Evolutionary conservation across 2,797 vertebrate genomes (phyloP).

Genomic region (Channallabes apus): DNA sequence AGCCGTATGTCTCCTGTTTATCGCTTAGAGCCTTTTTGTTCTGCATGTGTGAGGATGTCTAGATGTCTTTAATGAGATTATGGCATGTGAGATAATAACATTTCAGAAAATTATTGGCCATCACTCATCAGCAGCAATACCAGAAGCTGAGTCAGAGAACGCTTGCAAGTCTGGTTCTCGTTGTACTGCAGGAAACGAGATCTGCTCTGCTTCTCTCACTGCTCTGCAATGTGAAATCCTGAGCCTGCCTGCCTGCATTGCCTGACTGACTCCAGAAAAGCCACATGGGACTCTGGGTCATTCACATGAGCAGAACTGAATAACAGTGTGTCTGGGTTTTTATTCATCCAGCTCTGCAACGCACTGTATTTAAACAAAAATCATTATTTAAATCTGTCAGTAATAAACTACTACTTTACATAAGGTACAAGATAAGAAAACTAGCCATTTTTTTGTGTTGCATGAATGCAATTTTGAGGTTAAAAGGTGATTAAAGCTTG

Average conservation of each 20-base stretch:
- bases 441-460: background rate
- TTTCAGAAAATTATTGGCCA: conserved; percentile 20
- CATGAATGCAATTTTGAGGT: background rate
- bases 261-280: conserved; percentile 14
- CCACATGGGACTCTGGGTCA: conserved; percentile 10
- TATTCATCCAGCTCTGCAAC: background rate
- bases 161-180: conserved; percentile 29
- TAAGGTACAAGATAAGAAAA: background rate
- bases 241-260: conserved; percentile 19
- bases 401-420: background rate
- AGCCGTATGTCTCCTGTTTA: background rate
- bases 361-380: background rate
- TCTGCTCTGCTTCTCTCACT: conserved; percentile 21
- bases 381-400: background rate
- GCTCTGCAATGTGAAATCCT: conserved; percentile 10
- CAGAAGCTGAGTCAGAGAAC: conserved; percentile 37
- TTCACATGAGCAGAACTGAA: conserved; percentile 6
- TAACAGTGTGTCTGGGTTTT: conserved; percentile 2
- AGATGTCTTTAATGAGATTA: conserved; percentile 23
- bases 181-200: conserved; percentile 17
- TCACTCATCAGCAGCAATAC: conserved; percentile 10
- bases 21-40: conserved; percentile 6
- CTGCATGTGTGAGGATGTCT: conserved; percentile 4
- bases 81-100: conserved; percentile 20
- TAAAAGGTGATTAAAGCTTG: too few relatives aligned